These are phyloP conservation scores for Trachymyrmex septentrionalis DNA, from an alignment of 1,140 invertebrate species.

Conservation along the genomic window DNA sequence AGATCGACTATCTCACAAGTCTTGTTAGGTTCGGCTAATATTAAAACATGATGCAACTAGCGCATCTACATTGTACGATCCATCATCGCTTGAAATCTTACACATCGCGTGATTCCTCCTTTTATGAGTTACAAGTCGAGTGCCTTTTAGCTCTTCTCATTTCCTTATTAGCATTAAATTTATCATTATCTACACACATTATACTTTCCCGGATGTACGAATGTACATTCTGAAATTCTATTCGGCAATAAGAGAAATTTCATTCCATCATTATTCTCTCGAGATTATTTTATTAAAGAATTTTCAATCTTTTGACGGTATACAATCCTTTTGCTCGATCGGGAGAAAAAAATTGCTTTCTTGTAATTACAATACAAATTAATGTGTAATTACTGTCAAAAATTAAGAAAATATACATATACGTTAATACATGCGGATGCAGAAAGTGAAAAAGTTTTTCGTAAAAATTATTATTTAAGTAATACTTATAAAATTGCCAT, in stretches of 20 bases:
- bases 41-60: slow-evolving; percentile 31
- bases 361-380: background rate
- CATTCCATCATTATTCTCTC: too few relatives aligned
- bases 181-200: slow-evolving; percentile 65
- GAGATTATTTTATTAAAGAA: background rate
- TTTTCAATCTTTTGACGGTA: background rate
- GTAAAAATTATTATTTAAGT: background rate
- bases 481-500: background rate
- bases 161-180: slow-evolving; percentile 66
- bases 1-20: slow-evolving; percentile 39
- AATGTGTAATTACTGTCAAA: background rate
- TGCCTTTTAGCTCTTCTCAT: slow-evolving; percentile 23
- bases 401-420: background rate
- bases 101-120: slow-evolving; percentile 72
- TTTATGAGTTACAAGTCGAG: slow-evolving; percentile 54
- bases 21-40: slow-evolving; percentile 6
- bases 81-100: slow-evolving; percentile 63
- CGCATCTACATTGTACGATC: slow-evolving; percentile 60
- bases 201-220: slow-evolving; percentile 9
- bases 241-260: background rate
- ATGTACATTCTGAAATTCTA: slow-evolving; percentile 5
- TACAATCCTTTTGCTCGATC: background rate
- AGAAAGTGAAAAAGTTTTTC: background rate
- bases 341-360: background rate
- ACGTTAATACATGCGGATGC: background rate